Conservation (phyloP, 23 tunicate genomes). For the Pegea sp. region DNA sequence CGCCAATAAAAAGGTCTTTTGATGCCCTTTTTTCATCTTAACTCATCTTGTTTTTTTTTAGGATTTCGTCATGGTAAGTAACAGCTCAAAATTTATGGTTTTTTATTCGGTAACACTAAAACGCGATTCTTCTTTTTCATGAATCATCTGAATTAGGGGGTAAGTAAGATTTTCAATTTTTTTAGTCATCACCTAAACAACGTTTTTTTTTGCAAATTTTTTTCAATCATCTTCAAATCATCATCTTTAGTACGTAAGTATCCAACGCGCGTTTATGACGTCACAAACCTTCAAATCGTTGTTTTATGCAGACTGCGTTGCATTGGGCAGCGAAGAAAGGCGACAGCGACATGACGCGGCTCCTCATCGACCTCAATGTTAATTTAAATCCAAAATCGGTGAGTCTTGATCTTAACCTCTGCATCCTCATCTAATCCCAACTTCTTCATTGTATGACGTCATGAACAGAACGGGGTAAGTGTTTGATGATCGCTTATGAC, state of each 20-base stretch:
- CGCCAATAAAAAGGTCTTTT: conserved; percentile 37
- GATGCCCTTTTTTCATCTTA: not conserved
- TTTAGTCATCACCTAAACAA: no score
- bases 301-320: conserved; percentile 37
- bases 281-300: no score
- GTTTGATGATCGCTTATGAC: no score
- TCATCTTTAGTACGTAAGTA: no score
- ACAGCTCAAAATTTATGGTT: no score
- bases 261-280: no score
- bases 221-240: no score
- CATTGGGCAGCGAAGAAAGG: conserved; percentile 95
- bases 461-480: conserved; percentile 12
- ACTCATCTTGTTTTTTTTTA: conserved; percentile 5
- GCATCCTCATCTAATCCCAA: not conserved
- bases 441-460: not conserved
- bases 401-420: conserved; percentile 2
- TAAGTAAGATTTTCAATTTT: no score
- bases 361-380: conserved; percentile 41
- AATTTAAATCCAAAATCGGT: conserved; percentile 44
- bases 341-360: conserved; percentile 22
- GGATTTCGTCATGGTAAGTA: conserved; percentile 43
- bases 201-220: no score
- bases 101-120: no score
- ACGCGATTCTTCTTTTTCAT: no score
- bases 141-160: no score